These are phyloP conservation scores for Onychomys leucogaster DNA, from an alignment of 2,797 vertebrate species.

Conservation along the genomic window DNA sequence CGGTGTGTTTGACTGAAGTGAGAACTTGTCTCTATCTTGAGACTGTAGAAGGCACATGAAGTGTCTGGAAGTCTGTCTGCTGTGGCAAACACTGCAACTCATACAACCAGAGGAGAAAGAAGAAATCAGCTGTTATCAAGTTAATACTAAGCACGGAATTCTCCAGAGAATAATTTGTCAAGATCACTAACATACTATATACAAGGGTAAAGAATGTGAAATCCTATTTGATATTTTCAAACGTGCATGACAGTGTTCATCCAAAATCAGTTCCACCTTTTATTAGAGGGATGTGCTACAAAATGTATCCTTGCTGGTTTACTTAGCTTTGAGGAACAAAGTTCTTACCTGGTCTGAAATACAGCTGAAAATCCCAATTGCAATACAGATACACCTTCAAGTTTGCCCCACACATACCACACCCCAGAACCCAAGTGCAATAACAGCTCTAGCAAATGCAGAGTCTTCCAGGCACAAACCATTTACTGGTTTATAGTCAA, in stretches of 20 bases:
- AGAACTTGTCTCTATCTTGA: background rate
- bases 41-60: background rate
- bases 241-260: background rate
- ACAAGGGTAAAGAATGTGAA: background rate
- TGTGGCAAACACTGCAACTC: background rate
- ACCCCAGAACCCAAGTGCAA: background rate
- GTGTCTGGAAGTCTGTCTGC: background rate
- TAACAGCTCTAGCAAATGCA: background rate
- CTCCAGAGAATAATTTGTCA: background rate
- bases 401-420: background rate
- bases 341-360: background rate
- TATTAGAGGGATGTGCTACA: background rate
- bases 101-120: background rate
- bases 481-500: background rate
- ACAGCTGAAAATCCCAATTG: background rate
- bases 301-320: conserved; percentile 42
- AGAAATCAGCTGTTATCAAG: background rate
- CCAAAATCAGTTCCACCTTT: background rate
- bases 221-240: background rate
- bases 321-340: background rate
- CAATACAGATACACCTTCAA: background rate
- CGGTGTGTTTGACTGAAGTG: background rate
- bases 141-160: conserved; percentile 15
- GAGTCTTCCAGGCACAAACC: background rate
- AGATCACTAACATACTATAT: background rate